A percentile compares a stretch with the other conserved stretches of the same genome.
These are phyloP conservation scores for Stegostoma tigrinum DNA, from an alignment of 2,113 vertebrate genomes.

Conservation along the genomic window DNA sequence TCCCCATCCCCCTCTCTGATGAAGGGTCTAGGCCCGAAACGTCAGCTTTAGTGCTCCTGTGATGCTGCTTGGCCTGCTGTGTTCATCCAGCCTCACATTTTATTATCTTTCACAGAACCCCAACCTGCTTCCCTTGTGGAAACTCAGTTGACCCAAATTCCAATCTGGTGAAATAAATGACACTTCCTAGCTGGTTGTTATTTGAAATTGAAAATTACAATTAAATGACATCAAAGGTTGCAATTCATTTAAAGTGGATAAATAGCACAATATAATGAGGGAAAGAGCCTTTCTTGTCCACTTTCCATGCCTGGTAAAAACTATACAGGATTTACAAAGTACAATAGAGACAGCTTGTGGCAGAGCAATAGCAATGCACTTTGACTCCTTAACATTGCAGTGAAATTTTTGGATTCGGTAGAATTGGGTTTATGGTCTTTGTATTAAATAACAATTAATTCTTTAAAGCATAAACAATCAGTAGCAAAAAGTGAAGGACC, in stretches of 20 bases:
- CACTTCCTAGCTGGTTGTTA: neutral
- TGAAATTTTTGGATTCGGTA: neutral
- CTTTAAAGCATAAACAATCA: neutral
- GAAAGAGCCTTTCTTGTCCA: neutral
- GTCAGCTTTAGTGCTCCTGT: no score
- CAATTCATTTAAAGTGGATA: neutral
- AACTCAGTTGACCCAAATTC: no score
- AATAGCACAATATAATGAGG: neutral
- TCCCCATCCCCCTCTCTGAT: no score
- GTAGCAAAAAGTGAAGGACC: neutral
- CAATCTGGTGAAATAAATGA: neutral
- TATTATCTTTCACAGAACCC: neutral
- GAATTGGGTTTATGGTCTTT: neutral
- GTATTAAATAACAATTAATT: neutral
- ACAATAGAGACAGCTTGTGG: slow-evolving; percentile 34
- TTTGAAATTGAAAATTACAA: neutral
- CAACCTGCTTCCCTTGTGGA: neutral
- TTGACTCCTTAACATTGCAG: neutral
- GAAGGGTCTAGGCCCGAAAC: no score
- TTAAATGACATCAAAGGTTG: neutral
- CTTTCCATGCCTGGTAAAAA: neutral
- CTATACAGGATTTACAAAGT: neutral
- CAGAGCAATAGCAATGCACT: slow-evolving; percentile 11
- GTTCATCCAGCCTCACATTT: no score
- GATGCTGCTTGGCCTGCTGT: no score